These are phyloP conservation scores for Chelonoidis abingdonii DNA, from an alignment of 2,113 vertebrate genomes.

Conservation along the genomic window DNA sequence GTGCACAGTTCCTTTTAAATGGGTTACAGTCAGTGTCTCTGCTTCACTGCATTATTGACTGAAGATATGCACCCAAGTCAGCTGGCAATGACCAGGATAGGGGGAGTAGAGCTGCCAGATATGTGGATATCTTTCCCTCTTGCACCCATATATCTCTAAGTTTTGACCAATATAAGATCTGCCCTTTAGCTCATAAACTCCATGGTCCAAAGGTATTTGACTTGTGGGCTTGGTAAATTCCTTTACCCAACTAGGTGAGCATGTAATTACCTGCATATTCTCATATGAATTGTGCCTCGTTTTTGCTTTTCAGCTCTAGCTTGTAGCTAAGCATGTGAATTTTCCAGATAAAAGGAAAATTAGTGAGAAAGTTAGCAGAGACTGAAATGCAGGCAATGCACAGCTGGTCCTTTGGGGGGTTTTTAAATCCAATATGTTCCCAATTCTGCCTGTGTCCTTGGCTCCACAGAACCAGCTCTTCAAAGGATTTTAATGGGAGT, in stretches of 20 bases:
- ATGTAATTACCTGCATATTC: constrained; percentile 74
- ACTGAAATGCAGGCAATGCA: neutral
- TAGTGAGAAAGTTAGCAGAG: constrained; percentile 27
- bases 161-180: constrained; percentile 27
- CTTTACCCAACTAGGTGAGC: constrained; percentile 65
- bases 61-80: neutral
- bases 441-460: neutral
- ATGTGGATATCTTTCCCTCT: constrained; percentile 28
- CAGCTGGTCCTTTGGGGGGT: neutral
- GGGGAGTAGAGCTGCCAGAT: neutral
- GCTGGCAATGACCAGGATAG: neutral
- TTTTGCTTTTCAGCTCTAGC: constrained; percentile 71
- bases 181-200: constrained; percentile 48
- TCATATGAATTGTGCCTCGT: constrained; percentile 65
- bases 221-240: constrained; percentile 69
- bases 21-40: neutral
- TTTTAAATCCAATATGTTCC: neutral
- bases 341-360: constrained; percentile 61
- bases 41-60: neutral
- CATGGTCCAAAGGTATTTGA: constrained; percentile 65
- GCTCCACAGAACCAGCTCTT: neutral
- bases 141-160: constrained; percentile 51
- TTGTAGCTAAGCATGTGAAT: constrained; percentile 66
- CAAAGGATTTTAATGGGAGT: neutral
- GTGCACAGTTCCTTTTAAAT: neutral